phyloP scores from a whole-genome alignment of 2,797 vertebrate genomes.

The Psittacula echo region DNA sequence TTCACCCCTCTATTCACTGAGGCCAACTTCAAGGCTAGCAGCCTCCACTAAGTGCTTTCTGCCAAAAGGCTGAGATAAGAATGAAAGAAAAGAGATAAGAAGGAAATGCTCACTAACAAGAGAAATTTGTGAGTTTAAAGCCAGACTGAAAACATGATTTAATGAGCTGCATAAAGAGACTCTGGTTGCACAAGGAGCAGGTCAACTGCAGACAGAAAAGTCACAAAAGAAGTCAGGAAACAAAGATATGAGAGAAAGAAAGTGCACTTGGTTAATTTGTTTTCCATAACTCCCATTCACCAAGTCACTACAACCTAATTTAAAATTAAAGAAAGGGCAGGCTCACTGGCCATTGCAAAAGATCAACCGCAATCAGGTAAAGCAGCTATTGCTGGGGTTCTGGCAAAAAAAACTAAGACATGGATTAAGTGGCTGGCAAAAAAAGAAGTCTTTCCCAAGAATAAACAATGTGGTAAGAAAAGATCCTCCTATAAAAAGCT shows the following conservation, averaged over 20 bases:
- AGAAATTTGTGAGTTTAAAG: neutral
- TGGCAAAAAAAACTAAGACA: neutral
- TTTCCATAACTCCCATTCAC: neutral
- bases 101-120: neutral
- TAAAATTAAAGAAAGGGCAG: neutral
- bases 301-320: neutral
- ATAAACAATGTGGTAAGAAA: neutral
- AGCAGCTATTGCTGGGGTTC: neutral
- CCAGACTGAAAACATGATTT: neutral
- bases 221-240: neutral
- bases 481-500: neutral
- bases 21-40: neutral
- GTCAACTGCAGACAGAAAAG: neutral
- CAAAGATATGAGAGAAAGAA: neutral
- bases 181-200: neutral
- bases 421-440: neutral
- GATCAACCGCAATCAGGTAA: neutral
- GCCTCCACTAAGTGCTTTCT: neutral
- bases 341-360: neutral
- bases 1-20: neutral
- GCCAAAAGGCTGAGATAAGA: constrained; percentile 8
- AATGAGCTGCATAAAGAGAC: neutral
- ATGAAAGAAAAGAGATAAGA: constrained; percentile 27
- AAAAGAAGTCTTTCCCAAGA: neutral
- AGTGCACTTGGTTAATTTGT: neutral